Evolutionary conservation across 2,797 vertebrate genomes (phyloP), one percentile per base, ranked within the genome.

Genomic region (Chloroceryle inda): DNA sequence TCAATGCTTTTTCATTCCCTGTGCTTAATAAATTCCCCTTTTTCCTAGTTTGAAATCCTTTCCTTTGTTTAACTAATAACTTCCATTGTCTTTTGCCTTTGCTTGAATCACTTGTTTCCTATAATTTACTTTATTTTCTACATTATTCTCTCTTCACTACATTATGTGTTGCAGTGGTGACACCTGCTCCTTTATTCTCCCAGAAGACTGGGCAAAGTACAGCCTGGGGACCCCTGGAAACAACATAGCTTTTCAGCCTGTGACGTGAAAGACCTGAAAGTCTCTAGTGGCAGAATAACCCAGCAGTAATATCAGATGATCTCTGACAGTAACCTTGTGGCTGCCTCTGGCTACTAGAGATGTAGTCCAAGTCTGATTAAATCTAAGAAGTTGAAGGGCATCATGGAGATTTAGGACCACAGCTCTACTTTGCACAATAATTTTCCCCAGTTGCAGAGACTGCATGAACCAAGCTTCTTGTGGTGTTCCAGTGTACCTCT

Each of bases 401-500:
- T 52, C 0, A 0, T 19, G 35, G 50, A 16, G 11, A 9, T 6
- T 61, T 86, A 31, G 26, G 23, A 75, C n/a, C 13, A 40, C 52
- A 91, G 16, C 55, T 80, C 13, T 59, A 33, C 27, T 94, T 91
- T 1, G 3, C 56, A 23, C 35, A 44, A 3, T 23, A 52, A 16
- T 50, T 95, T 83, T 83, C 14, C 21, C 11, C 9, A 13, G 29
- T 68, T 23, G 11, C 27, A 31, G 31, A 55, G 40, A 15, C 3
- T 47, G 22, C 21, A 8, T 6, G 16, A 63, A 40, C 31, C 0
- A 2, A 49, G 18, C 35, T 73, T 89, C 5, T 0, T 0, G 0
- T 62, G 4, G 3, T 5, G 56, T 13, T 88, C 27, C 10, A 11
- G n/a, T 24, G 22, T 40, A 26, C 31, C 2, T 4, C 75, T 35